Conservation (phyloP, 2,113 vertebrate species). For the Oncorhynchus tshawytscha region DNA sequence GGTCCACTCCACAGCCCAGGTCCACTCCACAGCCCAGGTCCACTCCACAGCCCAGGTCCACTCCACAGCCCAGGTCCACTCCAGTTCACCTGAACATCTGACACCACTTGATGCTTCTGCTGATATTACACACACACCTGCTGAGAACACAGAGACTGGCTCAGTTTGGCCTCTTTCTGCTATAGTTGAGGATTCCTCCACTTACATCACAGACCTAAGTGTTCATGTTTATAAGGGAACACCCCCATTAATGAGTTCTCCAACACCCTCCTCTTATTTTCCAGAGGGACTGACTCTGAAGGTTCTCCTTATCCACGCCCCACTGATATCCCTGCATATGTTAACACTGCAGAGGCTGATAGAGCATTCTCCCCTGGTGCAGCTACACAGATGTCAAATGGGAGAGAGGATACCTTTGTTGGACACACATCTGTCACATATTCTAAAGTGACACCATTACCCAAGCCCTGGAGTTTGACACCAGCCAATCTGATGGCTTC, state of each 20-base stretch:
- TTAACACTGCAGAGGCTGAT: slow-evolving; percentile 21
- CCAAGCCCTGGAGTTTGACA: slow-evolving; percentile 22
- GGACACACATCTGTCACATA: slow-evolving; percentile 24
- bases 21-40: no score
- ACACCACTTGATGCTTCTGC: background rate
- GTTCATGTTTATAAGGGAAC: slow-evolving; percentile 26
- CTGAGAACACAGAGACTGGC: background rate
- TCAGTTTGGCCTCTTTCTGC: slow-evolving; percentile 27
- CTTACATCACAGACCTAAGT: slow-evolving; percentile 4
- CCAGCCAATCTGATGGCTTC: slow-evolving; percentile 36
- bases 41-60: no score
- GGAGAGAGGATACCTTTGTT: slow-evolving; percentile 16
- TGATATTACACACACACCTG: background rate
- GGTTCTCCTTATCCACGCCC: slow-evolving; percentile 12
- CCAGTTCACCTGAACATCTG: background rate
- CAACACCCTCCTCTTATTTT: background rate
- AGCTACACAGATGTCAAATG: slow-evolving; percentile 23
- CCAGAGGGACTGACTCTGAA: slow-evolving; percentile 22
- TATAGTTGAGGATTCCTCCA: slow-evolving; percentile 19
- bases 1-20: no score
- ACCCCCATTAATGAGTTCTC: background rate
- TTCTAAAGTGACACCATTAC: slow-evolving; percentile 17
- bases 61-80: background rate
- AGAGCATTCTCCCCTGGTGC: slow-evolving; percentile 16
- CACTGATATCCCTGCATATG: background rate